Percentiles rank a stretch among this genome's conserved stretches.
Conservation (phyloP, 1,140 invertebrate species). For the Steinernema khuongi region DNA sequence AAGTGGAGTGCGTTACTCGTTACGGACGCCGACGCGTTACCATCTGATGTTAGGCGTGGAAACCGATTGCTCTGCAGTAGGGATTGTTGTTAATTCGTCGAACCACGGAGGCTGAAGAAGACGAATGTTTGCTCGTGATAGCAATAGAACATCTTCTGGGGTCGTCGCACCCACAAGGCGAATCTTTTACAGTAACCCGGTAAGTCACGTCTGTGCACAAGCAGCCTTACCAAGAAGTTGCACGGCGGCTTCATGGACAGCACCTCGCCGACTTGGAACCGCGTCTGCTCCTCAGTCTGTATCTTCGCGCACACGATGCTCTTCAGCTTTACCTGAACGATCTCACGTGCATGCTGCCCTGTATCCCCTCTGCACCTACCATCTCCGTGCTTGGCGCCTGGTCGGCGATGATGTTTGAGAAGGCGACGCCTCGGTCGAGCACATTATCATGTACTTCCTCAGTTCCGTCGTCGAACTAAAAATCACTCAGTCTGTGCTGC, state of each 20-base stretch:
- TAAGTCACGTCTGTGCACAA: neutral
- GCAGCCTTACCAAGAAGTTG: slow-evolving; percentile 13
- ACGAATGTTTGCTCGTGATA: slow-evolving; percentile 35
- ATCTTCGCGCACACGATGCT: slow-evolving; percentile 9
- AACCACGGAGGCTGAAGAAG: slow-evolving; percentile 37
- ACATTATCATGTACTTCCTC: slow-evolving; percentile 18
- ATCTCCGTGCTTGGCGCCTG: slow-evolving; percentile 29
- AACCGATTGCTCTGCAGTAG: neutral
- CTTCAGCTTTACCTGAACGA: slow-evolving; percentile 21
- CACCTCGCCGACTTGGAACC: neutral
- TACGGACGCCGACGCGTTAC: neutral
- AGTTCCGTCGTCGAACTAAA: slow-evolving; percentile 32
- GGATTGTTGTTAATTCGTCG: slow-evolving; percentile 26
- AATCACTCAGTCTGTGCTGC: neutral
- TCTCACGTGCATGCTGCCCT: neutral
- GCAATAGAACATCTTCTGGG: slow-evolving; percentile 3
- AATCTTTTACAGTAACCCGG: slow-evolving; percentile 15
- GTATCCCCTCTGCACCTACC: neutral
- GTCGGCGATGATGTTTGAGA: slow-evolving; percentile 31
- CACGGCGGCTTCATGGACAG: neutral
- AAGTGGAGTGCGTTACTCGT: slow-evolving; percentile 7
- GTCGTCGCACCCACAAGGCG: neutral
- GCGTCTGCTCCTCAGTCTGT: slow-evolving; percentile 16
- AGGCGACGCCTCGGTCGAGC: neutral
- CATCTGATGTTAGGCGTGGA: neutral